Base-by-base conservation (phyloP, 2,888 invertebrate species). In the Dione vanillae region DNA sequence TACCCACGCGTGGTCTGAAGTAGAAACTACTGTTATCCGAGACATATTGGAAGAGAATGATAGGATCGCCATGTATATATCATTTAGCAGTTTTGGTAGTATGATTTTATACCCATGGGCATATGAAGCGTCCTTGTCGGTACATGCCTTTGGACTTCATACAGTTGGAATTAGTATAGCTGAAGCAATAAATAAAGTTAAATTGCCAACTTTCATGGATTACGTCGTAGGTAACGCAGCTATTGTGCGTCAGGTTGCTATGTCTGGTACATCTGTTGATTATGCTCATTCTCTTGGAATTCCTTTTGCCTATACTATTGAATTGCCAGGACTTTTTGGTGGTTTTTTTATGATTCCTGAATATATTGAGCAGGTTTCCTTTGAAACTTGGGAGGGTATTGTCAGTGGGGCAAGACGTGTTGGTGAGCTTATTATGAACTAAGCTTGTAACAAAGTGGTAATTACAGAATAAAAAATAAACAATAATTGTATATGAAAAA, bases 71-170 rank as follows among this genome's bases (percentile, higher is more conserved):
- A 87, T 96, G 72, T 97, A 96, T 82, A 80, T 97, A 10, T 95
- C 96, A 0, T 61, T 61, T 45, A 61, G 61, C 43, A 96, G 97
- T 20, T 97, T 94, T 78, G 97, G 97, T 11, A 94, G 94, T 75
- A 95, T 94, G 83, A 84, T 96, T 40, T 81, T 96, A 1, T 96
- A 96, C 79, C 95, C 96, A 0, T 96, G 95, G 95, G 96, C 96
- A 0, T 95, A 94, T 74, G 94, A 94, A 16, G 86, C 87, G 54
- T 82, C 85, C 1, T 80, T 94, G 54, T 95, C 95, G 1, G 83
- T 83, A 1, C 93, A 95, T 65, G 91, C 88, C 10, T 82, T 90
- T 0, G 85, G 85, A 58, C 86, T 95, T 0, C 88, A 92, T 19
- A 76, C 78, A 1, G 86, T 94, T 2, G 94, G 91, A 1, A 77